Conservation (phyloP, 2,888 invertebrate species). For the Drosophila vallismaia region DNA sequence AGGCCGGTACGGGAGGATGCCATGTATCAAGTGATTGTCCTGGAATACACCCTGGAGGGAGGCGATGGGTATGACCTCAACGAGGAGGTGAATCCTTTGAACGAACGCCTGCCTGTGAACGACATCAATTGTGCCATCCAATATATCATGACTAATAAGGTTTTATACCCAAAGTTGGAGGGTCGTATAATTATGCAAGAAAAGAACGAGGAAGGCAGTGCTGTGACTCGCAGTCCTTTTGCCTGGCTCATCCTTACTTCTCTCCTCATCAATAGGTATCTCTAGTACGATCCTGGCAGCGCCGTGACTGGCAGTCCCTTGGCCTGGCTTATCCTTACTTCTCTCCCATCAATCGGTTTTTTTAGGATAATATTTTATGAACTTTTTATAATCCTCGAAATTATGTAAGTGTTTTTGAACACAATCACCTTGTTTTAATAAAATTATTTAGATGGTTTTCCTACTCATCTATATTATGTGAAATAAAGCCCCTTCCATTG, state of each 20-base stretch:
- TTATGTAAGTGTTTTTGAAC: background rate
- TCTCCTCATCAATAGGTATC: background rate
- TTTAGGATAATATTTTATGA: background rate
- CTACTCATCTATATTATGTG: background rate
- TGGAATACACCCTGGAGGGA: conserved; percentile 88
- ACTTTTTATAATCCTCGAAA: background rate
- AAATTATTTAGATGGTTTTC: too few relatives aligned
- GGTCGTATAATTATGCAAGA: conserved; percentile 85
- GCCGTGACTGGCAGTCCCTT: conserved; percentile 16
- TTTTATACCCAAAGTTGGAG: conserved; percentile 88
- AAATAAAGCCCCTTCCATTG: too few relatives aligned
- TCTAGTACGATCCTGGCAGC: background rate
- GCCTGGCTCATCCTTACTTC: background rate
- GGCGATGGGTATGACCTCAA: conserved; percentile 87
- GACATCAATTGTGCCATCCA: conserved; percentile 86
- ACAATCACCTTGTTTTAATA: too few relatives aligned
- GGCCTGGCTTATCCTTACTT: background rate
- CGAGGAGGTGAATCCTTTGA: conserved; percentile 46
- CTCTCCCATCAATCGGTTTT: background rate
- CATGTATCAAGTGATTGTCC: conserved; percentile 88
- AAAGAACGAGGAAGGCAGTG: conserved; percentile 10
- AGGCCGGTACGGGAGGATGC: conserved; percentile 85
- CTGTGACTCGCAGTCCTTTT: conserved; percentile 15
- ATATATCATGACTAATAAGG: conserved; percentile 86
- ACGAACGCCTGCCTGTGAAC: conserved; percentile 82